phyloP scores from a whole-genome alignment of 2,888 invertebrate species.

The Harpalus rufipes region DNA sequence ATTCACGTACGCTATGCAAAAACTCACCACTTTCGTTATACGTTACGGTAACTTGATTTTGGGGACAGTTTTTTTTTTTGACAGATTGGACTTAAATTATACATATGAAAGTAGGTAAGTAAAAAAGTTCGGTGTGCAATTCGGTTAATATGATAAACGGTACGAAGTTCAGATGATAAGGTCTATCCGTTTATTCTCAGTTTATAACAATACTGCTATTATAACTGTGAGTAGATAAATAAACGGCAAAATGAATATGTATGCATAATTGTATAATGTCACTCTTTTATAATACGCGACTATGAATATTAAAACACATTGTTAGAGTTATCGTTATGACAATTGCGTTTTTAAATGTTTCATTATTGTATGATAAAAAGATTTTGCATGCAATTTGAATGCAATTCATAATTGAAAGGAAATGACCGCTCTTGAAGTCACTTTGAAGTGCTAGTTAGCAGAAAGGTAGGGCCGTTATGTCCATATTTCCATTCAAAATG shows the following conservation, averaged over 20 bases:
- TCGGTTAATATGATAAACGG: too few relatives aligned
- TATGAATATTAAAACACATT: not conserved
- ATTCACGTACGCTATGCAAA: too few relatives aligned
- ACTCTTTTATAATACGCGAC: not conserved
- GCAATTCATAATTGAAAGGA: not conserved
- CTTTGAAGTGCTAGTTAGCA: not conserved
- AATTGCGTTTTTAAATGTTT: not conserved
- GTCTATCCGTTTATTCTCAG: too few relatives aligned
- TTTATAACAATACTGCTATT: too few relatives aligned
- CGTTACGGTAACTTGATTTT: too few relatives aligned
- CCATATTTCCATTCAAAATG: slow-evolving; percentile 26
- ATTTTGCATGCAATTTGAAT: not conserved
- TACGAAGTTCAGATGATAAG: too few relatives aligned
- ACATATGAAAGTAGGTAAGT: too few relatives aligned
- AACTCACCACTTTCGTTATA: too few relatives aligned
- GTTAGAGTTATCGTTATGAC: not conserved
- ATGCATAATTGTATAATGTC: too few relatives aligned
- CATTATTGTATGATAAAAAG: not conserved
- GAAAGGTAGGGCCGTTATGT: not conserved
- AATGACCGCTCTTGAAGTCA: not conserved
- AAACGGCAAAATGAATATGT: not conserved
- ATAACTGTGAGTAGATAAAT: not conserved
- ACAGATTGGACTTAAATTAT: too few relatives aligned
- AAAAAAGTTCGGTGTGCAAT: too few relatives aligned
- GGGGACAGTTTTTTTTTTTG: too few relatives aligned